Conservation (phyloP, 2,888 invertebrate genomes). For the Conchocele bisecta region DNA sequence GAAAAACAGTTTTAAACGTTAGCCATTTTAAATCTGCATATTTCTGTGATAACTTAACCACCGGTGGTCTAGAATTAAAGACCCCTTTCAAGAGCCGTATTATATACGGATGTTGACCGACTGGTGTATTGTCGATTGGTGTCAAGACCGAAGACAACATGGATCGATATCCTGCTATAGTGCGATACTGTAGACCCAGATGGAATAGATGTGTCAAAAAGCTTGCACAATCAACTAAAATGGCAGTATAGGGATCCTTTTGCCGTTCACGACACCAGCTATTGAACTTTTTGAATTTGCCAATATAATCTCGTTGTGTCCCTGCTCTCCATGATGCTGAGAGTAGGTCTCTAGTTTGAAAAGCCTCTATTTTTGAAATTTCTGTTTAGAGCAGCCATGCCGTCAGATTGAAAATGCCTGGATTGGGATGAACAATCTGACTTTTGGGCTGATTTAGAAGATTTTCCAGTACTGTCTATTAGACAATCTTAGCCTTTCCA, state of each 20-base stretch:
- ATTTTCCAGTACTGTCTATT: conserved; percentile 1
- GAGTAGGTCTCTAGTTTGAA: conserved; percentile 34
- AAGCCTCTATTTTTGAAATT: conserved; percentile 30
- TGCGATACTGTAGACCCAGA: conserved; percentile 16
- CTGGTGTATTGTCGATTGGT: not conserved
- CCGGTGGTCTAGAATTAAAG: conserved; percentile 29
- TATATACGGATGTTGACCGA: conserved; percentile 31
- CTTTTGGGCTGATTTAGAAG: conserved; percentile 33
- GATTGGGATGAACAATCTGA: conserved; percentile 37
- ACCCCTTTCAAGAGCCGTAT: conserved; percentile 21
- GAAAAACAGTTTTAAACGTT: too few relatives aligned
- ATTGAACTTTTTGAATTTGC: conserved; percentile 25
- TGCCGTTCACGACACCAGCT: conserved; percentile 31
- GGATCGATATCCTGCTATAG: conserved; percentile 25
- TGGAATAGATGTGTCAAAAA: conserved; percentile 14
- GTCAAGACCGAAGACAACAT: conserved; percentile 16
- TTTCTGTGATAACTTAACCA: conserved; percentile 11
- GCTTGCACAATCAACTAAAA: conserved; percentile 4
- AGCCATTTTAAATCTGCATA: too few relatives aligned
- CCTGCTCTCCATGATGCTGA: conserved; percentile 26
- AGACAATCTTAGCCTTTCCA: conserved; percentile 10
- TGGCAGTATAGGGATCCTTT: conserved; percentile 19
- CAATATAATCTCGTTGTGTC: conserved; percentile 31
- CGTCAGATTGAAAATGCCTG: conserved; percentile 35
- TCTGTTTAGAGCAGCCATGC: conserved; percentile 48